A percentile compares a stretch with the other conserved stretches of the same genome.
Evolutionary conservation across 2,113 vertebrate genomes (phyloP).

Genomic region (Ifrita kowaldi): DNA sequence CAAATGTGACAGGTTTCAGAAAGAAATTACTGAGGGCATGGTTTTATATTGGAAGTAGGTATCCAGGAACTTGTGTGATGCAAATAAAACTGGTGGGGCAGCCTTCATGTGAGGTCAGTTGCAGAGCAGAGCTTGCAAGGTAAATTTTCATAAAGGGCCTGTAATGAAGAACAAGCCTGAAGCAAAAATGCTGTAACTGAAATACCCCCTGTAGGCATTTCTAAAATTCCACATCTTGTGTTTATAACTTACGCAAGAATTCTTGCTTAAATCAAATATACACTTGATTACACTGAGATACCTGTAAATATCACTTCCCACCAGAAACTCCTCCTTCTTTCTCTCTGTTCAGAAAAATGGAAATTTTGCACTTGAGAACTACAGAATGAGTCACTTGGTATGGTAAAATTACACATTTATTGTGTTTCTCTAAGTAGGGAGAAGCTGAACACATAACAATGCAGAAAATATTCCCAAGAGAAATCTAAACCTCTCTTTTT

Average conservation of each 20-base stretch:
- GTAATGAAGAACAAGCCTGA: background rate
- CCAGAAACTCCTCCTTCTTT: background rate
- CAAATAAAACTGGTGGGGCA: background rate
- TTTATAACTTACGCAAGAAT: background rate
- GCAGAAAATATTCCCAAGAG: background rate
- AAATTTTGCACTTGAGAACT: background rate
- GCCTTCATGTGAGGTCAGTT: background rate
- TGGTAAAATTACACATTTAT: background rate
- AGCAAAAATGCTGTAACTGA: background rate
- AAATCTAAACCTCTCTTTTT: background rate
- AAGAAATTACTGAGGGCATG: background rate
- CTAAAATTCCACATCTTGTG: background rate
- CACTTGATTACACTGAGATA: background rate
- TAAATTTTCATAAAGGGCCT: background rate
- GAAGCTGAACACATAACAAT: background rate
- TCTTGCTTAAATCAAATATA: background rate
- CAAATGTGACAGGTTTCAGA: background rate
- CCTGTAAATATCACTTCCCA: background rate
- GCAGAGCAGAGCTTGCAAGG: background rate
- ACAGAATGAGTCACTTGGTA: background rate
- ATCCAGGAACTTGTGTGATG: fast-evolving
- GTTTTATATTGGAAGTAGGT: background rate
- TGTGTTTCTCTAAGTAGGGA: background rate
- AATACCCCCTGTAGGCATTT: background rate
- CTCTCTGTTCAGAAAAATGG: background rate